Base-by-base conservation (phyloP, 2,113 vertebrate genomes). In the Motacilla tschutschensis region DNA sequence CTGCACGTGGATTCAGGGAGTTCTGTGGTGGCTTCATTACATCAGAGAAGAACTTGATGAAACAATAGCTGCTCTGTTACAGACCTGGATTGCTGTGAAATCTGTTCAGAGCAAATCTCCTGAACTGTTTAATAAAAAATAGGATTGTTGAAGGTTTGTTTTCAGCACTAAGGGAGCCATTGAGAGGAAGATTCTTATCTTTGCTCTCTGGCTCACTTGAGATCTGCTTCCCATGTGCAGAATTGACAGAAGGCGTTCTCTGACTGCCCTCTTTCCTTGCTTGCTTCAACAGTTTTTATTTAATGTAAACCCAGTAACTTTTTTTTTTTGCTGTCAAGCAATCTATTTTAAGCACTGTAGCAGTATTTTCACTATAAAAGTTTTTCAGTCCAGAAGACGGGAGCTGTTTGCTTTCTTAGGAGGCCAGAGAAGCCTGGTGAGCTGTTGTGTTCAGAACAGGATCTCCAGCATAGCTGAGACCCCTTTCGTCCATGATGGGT, bases 61-160 rank as follows among this genome's bases (percentile, higher is more conserved):
- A 94, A 95, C 90, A 95, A 90, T 74, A 57, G 53, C 72, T 79
- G 38, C 90, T 94, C 76, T 95, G 92, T 95, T 91, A 85, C 65
- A 85, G 90, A 88, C 88, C 90, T 91, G 90, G 60, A 74, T 84
- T 91, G 60, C 72, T 87, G 81, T 77, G 90, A 85, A 93, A 70
- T 86, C 60, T 84, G 75, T 90, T 92, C 35, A 35, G 67, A 64
- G 59, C 44, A 93, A 83, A 92, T 88, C 90, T 92, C 78, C 86
- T 92, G 57, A 90, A 88, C 67, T 77, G 59, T 90, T 90, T 60
- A 10, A 59, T 88, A 59, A 88, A 86, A 87, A 94, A 77, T 70
- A 50, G 86, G 72, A 60, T 94, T 93, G 81, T 74, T 82, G 65
- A 79, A 87, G 79, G 60, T 87, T 93, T 85, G 55, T 66, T 91